Percentiles rank a stretch among this genome's conserved stretches.
phyloP scores from a whole-genome alignment of 2,113 vertebrate genomes.

The Cottus gobio region DNA sequence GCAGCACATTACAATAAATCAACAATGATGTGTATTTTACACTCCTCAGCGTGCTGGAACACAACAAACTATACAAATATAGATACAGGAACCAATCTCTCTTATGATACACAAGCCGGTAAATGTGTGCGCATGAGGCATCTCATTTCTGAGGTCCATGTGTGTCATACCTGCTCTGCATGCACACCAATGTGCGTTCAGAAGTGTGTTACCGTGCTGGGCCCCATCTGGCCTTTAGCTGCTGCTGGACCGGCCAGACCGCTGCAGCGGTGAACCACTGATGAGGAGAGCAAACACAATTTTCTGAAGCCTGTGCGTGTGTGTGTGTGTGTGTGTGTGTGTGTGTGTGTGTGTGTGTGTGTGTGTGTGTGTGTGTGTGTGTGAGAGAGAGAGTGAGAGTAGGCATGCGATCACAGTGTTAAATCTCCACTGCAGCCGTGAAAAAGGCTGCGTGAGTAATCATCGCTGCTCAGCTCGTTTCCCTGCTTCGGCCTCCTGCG shows the following conservation, averaged over 20 bases:
- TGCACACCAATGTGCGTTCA: slow-evolving; percentile 41
- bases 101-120: not conserved
- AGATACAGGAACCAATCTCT: not conserved
- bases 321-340: not conserved
- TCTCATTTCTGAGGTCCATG: slow-evolving; percentile 27
- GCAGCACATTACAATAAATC: not conserved
- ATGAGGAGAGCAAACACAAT: slow-evolving; percentile 14
- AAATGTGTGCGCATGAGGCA: not conserved
- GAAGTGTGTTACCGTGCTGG: slow-evolving; percentile 40
- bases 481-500: slow-evolving; percentile 19
- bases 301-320: not conserved
- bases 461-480: slow-evolving; percentile 36
- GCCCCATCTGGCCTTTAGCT: slow-evolving; percentile 54
- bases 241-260: slow-evolving; percentile 23
- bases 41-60: not conserved
- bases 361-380: not conserved
- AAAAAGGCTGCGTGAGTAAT: slow-evolving; percentile 58
- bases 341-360: not conserved
- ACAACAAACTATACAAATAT: not conserved
- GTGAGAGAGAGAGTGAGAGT: not conserved
- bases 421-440: slow-evolving; percentile 28
- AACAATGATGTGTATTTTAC: not conserved
- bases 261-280: slow-evolving; percentile 14
- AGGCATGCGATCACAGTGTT: slow-evolving; percentile 7
- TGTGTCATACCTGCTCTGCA: slow-evolving; percentile 45